Base-by-base conservation (phyloP, 2,113 vertebrate species). In the Mungos mungo region DNA sequence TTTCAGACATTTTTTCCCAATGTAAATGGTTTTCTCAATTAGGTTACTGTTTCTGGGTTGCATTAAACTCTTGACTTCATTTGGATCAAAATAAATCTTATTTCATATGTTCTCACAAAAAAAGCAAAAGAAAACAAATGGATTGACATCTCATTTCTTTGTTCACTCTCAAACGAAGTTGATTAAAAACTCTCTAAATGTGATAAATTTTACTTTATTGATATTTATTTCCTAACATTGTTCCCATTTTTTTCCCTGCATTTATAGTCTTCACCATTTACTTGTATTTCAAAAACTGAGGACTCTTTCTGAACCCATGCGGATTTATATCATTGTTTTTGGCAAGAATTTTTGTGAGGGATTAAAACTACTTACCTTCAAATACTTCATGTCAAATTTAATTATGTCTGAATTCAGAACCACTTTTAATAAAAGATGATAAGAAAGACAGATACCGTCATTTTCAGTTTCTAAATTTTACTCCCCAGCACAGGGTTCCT, bases 311-410 rank as follows among this genome's bases (percentile, higher is more conserved):
- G n/a, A 72, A 3, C 7, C 7, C 27, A 69, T 18, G 12, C 72
- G n/a, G 88, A 95, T 72, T 88, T 96, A 47, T 86, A 35, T 54
- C 18, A 83, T 83, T 63, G 27, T 81, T 83, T 96, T 87, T 60
- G 63, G 71, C 52, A 97, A 88, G 31, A 45, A 80, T 60, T 96
- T 93, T 93, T 65, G 16, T 54, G 25, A 83, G 86, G 80, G 29
- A 76, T 93, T 93, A 92, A 94, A 96, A 84, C 12, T 72, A 45
- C 69, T 79, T 96, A 76, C 45, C 47, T 90, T 93, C n/a, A 93
- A 96, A 93, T 89, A 9, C 29, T 29, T 60, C 69, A 52, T 89
- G 93, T 35, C 65, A 98, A 92, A 96, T 96, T 95, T 79, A 97
- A 91, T 86, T 95, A 83, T 81, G 25, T 63, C 76, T 96, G 96